phyloP scores from a whole-genome alignment of 1,140 invertebrate genomes.

The Drosophila suzukii region DNA sequence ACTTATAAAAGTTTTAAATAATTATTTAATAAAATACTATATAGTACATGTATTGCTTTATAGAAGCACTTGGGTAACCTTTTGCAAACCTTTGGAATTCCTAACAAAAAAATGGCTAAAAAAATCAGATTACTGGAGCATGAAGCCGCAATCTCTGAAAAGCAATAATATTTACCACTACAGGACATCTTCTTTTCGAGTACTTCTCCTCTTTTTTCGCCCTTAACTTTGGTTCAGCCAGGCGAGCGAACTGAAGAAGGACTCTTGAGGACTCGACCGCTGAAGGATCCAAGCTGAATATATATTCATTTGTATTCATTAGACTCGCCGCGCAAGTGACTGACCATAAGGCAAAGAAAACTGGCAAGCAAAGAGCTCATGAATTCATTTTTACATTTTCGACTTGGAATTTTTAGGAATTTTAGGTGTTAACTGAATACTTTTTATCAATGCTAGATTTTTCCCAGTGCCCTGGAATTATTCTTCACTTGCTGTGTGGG shows the following conservation, averaged over 20 bases:
- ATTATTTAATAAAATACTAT: no score
- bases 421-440: no score
- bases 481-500: slow-evolving; percentile 12
- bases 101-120: no score
- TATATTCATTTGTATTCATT: slow-evolving; percentile 44
- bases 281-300: slow-evolving; percentile 20
- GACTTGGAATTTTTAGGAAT: no score
- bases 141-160: not conserved
- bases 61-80: no score
- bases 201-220: no score
- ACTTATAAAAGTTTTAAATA: no score
- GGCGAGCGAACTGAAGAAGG: slow-evolving; percentile 2
- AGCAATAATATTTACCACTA: not conserved
- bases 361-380: not conserved
- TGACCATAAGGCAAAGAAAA: slow-evolving; percentile 4
- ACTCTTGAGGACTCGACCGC: slow-evolving; percentile 11
- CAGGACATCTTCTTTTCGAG: slow-evolving; percentile 4
- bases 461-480: slow-evolving; percentile 2
- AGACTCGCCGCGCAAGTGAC: slow-evolving; percentile 8
- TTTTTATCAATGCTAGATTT: no score
- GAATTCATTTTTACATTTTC: slow-evolving; percentile 5
- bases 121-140: no score
- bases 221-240: not conserved
- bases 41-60: no score
- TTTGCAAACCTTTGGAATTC: no score